Evolutionary conservation across 2,797 vertebrate genomes (phyloP), one percentile per base, ranked within the genome.

Genomic region (Discoglossus pictus): DNA sequence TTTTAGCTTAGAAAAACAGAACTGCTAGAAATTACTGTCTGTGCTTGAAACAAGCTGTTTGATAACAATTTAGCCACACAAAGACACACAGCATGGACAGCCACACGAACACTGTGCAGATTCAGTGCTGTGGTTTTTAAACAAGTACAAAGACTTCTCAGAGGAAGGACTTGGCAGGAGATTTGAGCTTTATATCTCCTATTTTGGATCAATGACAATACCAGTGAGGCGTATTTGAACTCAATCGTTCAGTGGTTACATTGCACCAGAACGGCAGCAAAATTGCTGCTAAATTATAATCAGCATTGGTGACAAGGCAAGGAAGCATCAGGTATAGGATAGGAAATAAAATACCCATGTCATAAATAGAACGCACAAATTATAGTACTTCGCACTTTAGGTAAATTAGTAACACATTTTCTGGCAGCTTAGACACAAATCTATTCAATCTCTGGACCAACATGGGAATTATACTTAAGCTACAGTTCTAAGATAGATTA

Each of bases 21-120:
- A 74, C 63, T 59, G 27, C 50, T 15, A 75, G 46, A 72, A 76
- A 78, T 76, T 58, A 76, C 63, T 36, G 42, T 24, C 31, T 25
- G 47, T 51, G 17, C 20, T 47, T 54, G 24, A 50, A 4, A 59
- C 24, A 10, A 68, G 50, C 21, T 63, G 42, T 13, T 42, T 13
- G 1, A 36, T 1, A 48, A 1, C 47, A 38, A 44, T 12, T 15
- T 61, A 43, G 6, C 68, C 61, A 24, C 13, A 25, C 16, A 47
- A 67, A 68, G 46, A 63, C 11, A 63, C 11, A 56, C 44, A 56
- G 39, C 27, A 50, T 38, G 59, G 56, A 62, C 36, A 59, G 24
- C 53, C 48, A 43, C 25, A 68, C 18, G 27, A 43, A 64, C 43
- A 59, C 24, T 36, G 44, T 18, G 25, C 25, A 36, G 25, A 58